Conservation (phyloP, 2,113 vertebrate species). For the Hypocryptadius cinnamomeus region DNA sequence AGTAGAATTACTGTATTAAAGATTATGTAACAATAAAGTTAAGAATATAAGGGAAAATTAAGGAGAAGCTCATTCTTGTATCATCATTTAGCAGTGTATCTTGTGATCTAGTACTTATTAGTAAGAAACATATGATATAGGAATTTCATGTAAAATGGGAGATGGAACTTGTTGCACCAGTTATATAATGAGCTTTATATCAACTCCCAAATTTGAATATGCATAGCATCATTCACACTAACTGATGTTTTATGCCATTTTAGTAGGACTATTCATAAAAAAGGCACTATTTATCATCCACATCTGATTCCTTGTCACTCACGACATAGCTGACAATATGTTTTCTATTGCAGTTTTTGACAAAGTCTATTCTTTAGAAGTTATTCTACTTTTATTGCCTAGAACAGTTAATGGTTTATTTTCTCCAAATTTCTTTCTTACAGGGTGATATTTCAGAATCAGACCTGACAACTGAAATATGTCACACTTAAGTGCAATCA, state of each 20-base stretch:
- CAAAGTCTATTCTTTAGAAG: slow-evolving; percentile 22
- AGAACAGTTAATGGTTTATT: neutral
- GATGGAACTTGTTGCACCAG: neutral
- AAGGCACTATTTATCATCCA: slow-evolving; percentile 2
- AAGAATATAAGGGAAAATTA: neutral
- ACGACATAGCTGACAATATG: neutral
- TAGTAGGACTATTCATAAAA: neutral
- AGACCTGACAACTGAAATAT: neutral
- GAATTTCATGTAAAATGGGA: neutral
- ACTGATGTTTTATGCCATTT: slow-evolving; percentile 18
- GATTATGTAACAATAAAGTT: neutral
- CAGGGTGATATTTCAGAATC: neutral
- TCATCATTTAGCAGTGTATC: neutral
- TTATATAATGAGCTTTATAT: neutral
- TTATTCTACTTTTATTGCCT: neutral
- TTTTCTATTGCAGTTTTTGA: neutral
- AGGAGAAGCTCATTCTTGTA: neutral
- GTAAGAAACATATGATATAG: neutral
- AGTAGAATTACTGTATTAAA: neutral
- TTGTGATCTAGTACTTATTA: neutral
- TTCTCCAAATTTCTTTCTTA: neutral
- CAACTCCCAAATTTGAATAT: neutral
- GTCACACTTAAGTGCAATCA: neutral
- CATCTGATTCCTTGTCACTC: slow-evolving; percentile 11
- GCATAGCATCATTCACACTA: neutral